Conservation (phyloP, 2,797 vertebrate species). For the Trematomus bernacchii region DNA sequence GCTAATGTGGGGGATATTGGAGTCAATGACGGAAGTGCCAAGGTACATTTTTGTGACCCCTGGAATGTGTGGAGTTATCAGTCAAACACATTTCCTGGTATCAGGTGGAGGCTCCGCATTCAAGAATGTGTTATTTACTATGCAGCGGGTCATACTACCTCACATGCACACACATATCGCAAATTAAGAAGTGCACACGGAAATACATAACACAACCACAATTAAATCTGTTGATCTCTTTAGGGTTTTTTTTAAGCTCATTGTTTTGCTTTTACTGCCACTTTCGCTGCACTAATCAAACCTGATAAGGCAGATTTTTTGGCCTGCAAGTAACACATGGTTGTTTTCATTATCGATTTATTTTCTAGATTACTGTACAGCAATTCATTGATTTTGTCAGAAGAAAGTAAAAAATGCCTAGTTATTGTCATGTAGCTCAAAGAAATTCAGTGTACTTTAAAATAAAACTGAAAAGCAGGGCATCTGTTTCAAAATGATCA, state of each 20-base stretch:
- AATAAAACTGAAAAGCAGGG: no score
- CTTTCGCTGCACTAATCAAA: not conserved
- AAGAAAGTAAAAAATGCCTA: no score
- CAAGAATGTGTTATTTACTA: slow-evolving; percentile 43
- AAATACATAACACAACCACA: not conserved
- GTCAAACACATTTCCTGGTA: slow-evolving; percentile 53
- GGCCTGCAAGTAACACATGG: no score
- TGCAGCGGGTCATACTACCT: slow-evolving; percentile 41
- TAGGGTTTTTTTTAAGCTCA: not conserved
- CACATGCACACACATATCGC: not conserved
- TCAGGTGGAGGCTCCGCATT: slow-evolving; percentile 37
- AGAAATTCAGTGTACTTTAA: no score
- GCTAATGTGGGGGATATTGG: slow-evolving; percentile 23
- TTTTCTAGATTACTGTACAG: no score
- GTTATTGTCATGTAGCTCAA: no score
- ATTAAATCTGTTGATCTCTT: not conserved
- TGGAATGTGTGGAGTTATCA: slow-evolving; percentile 60
- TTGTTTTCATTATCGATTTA: no score
- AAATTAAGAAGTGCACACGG: not conserved
- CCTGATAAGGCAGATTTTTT: not conserved
- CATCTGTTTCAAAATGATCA: no score
- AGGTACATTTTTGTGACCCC: slow-evolving; percentile 43
- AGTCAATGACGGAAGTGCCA: slow-evolving; percentile 37
- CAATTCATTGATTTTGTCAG: no score
- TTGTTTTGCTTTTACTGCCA: slow-evolving; percentile 6